Base-by-base conservation (phyloP, 2,888 invertebrate species). In the Noctua janthe region DNA sequence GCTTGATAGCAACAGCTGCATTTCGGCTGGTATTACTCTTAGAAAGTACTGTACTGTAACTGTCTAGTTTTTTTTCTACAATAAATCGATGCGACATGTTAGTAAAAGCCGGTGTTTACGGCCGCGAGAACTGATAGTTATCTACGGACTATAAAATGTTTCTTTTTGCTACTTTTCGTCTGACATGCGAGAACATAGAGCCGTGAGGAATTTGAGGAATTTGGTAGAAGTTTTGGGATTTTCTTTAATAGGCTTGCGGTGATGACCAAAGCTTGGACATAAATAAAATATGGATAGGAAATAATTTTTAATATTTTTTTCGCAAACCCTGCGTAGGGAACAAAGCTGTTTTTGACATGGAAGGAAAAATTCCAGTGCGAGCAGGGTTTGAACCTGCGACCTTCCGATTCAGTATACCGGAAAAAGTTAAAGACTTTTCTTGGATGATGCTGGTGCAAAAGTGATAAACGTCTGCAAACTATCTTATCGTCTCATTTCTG, bases 111-210 rank as follows among this genome's bases (percentile, higher is more conserved):
- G 20, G 49, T 71, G 39, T 83, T 83, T 82, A 86, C 74, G 76
- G 73, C 74, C 49, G 72, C 51, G 62, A 71, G 72, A 64, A 66
- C 78, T 59, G 89, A 89, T 89, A 74, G 69, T 51, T 54, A 87
- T 85, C 89, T 64, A 79, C 69, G 47, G 71, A 74, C 84, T 47
- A 87, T 88, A 84, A 87, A 90, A 87, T 76, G 62, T 74, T 43
- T 76, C 13, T 86, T 86, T 88, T 87, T 82, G 81, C 83, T 86
- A 88, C 84, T 89, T 90, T 89, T 84, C 80, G 72, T 77, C 73
- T 74, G 85, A 85, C 90, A 89, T 89, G 88, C 90, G 76, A 90
- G 74, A 71, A 74, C 85, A 78, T 64, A 80, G 85, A 89, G 71
- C 59, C 51, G 80, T 15, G 67, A 67, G 71, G n/a, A 35, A 54